Percentiles rank a stretch among this genome's conserved stretches.
phyloP scores from a whole-genome alignment of 2,113 vertebrate species.

The Tenrec ecaudatus region DNA sequence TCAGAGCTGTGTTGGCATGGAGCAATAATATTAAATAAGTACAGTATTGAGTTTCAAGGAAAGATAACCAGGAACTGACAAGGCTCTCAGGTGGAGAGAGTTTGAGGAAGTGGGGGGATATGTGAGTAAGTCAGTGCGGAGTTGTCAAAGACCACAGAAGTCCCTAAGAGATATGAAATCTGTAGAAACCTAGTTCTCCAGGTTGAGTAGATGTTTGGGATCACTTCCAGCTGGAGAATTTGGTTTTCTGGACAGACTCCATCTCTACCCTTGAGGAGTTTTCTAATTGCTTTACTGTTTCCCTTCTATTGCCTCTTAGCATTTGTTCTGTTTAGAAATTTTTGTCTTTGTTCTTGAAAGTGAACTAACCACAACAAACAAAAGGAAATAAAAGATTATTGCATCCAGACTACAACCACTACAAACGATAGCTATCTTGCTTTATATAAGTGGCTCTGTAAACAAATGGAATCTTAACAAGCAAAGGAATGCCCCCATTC shows the following conservation, averaged over 20 bases:
- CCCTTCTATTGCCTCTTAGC: constrained; percentile 55
- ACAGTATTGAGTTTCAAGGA: not conserved
- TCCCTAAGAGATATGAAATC: not conserved
- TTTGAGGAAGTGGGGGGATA: not conserved
- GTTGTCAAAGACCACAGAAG: not conserved
- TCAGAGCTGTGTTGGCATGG: not conserved
- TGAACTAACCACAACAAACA: constrained; percentile 79
- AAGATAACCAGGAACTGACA: not conserved
- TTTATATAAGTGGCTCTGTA: constrained; percentile 66
- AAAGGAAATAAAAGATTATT: constrained; percentile 75
- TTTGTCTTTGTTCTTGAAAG: constrained; percentile 77
- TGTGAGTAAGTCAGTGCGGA: not conserved
- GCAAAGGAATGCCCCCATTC: constrained; percentile 46
- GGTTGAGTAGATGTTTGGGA: constrained; percentile 8
- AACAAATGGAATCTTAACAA: constrained; percentile 71
- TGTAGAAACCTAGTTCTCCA: not conserved
- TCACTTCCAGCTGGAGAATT: constrained; percentile 65
- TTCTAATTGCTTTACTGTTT: constrained; percentile 52
- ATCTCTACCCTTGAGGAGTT: constrained; percentile 59
- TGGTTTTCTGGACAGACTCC: constrained; percentile 25
- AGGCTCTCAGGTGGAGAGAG: not conserved
- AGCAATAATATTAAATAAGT: constrained; percentile 10
- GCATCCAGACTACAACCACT: constrained; percentile 59
- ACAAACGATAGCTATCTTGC: constrained; percentile 69
- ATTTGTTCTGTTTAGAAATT: constrained; percentile 67